Evolutionary conservation across 2,113 vertebrate genomes (phyloP), one percentile per base, ranked within the genome.

Genomic region (Arizona elegans): DNA sequence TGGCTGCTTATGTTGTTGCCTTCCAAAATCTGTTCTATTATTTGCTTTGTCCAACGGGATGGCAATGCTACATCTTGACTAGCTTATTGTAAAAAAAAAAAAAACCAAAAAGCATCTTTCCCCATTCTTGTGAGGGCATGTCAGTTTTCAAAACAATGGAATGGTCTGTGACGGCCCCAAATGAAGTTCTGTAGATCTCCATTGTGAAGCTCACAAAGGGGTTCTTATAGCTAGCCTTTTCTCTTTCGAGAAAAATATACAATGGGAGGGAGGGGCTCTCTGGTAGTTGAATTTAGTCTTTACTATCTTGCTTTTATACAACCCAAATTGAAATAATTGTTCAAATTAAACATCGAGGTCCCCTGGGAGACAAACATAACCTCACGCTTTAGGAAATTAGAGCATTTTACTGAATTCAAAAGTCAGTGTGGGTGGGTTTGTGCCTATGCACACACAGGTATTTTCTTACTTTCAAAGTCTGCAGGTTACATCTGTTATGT

Each of bases 211-310:
- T 94, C 93, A 9, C 95, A 92, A 93, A 91, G 92, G 55, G 92
- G 92, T 94, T 86, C 87, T 92, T 96, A 92, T 95, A 95, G 90
- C 85, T 92, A 0, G 95, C 96, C 53, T 26, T 92, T 95, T 56
- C 94, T 94, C 95, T 95, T 94, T 95, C 96, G 96, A 96, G 15
- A 95, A 94, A 97, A 96, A 95, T 91, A 97, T 0, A 88, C 33
- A 94, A 88, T 43, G 93, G n/a, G 94, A 94, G 94, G 95, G 91
- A 92, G 94, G 96, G 94, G 94, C 91, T 88, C 93, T 96, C 59
- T 50, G 92, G 53, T 87, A 96, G 75, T 47, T 53, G 92, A 89
- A 91, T 85, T 10, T 65, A 81, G 90, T 92, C 94, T 89, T 94
- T 89, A 85, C 85, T 94, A 47, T 90, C 86, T 70, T 89, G 13